Evolutionary conservation across 2,797 vertebrate species (phyloP).

Genomic region (Bucorvus abyssinicus): DNA sequence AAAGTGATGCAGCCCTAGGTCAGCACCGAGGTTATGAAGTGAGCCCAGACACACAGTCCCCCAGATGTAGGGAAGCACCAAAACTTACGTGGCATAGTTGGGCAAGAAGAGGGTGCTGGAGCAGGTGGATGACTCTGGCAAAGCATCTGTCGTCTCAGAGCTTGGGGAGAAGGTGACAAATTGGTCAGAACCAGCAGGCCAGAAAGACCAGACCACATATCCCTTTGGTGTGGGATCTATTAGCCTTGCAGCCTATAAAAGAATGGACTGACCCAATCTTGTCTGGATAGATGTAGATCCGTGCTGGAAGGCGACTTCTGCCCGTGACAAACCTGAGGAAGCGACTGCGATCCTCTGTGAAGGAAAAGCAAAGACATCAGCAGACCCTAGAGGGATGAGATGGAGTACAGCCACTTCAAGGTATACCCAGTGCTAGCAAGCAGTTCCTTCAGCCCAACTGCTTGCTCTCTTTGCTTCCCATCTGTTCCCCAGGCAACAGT

Average conservation of each 20-base stretch:
- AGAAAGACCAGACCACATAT: background rate
- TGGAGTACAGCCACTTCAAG: background rate
- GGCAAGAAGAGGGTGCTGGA: slow-evolving; percentile 96
- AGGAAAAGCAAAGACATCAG: slow-evolving; percentile 32
- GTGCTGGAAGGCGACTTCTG: slow-evolving; percentile 94
- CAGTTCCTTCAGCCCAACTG: background rate
- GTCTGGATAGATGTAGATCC: slow-evolving; percentile 94
- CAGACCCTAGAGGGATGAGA: background rate
- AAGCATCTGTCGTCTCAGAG: slow-evolving; percentile 90
- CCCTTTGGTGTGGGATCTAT: background rate
- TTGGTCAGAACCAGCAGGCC: background rate
- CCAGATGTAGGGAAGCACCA: background rate
- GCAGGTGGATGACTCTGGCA: slow-evolving; percentile 96
- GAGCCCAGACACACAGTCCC: background rate
- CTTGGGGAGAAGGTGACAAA: slow-evolving; percentile 68
- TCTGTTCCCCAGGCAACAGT: background rate
- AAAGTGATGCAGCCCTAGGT: background rate
- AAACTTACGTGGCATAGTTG: slow-evolving; percentile 90
- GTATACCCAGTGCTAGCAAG: background rate
- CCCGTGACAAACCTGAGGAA: slow-evolving; percentile 97
- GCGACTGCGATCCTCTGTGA: slow-evolving; percentile 94
- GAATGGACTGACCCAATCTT: slow-evolving; percentile 86
- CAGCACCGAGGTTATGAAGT: background rate
- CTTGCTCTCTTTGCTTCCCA: background rate
- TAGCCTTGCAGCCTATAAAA: background rate